Conservation (phyloP, 37 sponge, comb jelly and placozoan genomes). For the Chondrosia reniformis region DNA sequence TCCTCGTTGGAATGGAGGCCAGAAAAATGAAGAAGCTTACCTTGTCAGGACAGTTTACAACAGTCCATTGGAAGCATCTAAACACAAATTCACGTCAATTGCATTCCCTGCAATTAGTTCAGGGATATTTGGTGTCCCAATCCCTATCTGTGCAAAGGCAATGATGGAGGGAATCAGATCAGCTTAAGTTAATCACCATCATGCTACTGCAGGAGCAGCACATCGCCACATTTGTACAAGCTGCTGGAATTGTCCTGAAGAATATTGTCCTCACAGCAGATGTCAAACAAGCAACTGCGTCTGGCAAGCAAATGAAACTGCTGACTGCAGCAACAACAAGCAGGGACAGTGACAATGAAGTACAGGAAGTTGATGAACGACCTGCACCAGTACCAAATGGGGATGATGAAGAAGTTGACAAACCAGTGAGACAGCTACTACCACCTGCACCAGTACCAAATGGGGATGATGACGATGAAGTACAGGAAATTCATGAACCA, state of each 20-base stretch:
- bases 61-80: constrained; percentile 1
- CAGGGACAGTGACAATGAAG: not conserved
- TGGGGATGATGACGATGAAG: not conserved
- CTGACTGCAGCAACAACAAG: not conserved
- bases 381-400: not conserved
- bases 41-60: constrained; percentile 2
- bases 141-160: not conserved
- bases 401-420: not conserved
- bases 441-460: not conserved
- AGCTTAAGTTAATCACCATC: not conserved
- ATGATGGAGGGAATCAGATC: constrained; percentile 18
- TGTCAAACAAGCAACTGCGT: not conserved
- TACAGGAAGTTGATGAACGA: not conserved
- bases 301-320: not conserved
- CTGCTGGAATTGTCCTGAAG: not conserved
- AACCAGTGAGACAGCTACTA: not conserved
- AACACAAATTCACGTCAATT: not conserved
- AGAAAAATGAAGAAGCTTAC: constrained; percentile 15
- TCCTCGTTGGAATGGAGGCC: constrained; percentile 37
- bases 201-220: constrained; percentile 1
- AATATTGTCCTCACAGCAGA: not conserved
- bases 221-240: not conserved
- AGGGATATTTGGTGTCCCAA: constrained; percentile 16
- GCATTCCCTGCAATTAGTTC: constrained; percentile 9
- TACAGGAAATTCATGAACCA: not conserved